phyloP scores from a whole-genome alignment of 2,797 vertebrate genomes.

The Poeciliopsis gracilis region DNA sequence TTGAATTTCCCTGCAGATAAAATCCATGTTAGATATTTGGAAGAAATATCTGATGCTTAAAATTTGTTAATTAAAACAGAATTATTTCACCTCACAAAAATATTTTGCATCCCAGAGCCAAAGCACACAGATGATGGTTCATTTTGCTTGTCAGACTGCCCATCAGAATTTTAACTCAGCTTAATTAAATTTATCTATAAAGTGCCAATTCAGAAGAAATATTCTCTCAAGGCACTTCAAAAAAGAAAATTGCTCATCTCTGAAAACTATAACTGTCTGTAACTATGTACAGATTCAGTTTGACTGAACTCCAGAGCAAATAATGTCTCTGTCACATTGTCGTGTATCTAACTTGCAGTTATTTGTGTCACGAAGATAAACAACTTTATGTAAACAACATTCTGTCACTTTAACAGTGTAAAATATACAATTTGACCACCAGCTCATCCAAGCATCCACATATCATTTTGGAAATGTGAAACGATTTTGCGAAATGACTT shows the following conservation, averaged over 20 bases:
- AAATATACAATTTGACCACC: neutral
- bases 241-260: neutral
- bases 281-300: neutral
- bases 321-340: neutral
- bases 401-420: neutral
- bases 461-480: neutral
- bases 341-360: neutral
- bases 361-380: neutral
- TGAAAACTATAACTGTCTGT: neutral
- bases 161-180: neutral
- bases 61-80: slow-evolving; percentile 12
- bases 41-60: neutral
- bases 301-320: neutral
- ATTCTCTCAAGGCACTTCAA: neutral
- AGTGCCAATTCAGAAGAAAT: neutral
- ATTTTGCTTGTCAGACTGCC: neutral
- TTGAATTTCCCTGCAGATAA: slow-evolving; percentile 12
- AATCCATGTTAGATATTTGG: neutral
- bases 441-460: neutral
- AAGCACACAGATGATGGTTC: neutral
- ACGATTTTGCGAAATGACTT: neutral
- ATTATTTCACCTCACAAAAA: slow-evolving; percentile 7
- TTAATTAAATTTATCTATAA: neutral
- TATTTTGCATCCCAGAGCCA: neutral
- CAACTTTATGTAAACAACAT: neutral